Conservation (phyloP, 2,113 vertebrate species). For the Leucopternis melanops region DNA sequence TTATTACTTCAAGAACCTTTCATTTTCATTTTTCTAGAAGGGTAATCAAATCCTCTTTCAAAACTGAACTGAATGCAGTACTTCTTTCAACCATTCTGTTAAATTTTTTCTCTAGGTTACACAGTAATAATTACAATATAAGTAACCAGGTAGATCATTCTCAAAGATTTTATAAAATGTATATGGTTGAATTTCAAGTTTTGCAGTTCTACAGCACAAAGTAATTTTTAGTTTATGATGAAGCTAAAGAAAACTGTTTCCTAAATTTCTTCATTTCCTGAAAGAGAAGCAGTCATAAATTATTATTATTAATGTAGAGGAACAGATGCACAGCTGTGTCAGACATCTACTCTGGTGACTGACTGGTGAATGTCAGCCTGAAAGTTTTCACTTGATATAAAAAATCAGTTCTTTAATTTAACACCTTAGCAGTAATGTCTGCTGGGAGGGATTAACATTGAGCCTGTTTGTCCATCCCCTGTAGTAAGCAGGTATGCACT, state of each 20-base stretch:
- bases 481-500: background rate
- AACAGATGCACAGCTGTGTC: background rate
- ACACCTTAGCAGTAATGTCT: background rate
- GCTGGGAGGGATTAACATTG: background rate
- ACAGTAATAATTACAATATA: background rate
- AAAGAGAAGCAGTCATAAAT: background rate
- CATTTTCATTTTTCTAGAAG: background rate
- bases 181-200: background rate
- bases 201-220: background rate
- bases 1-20: background rate
- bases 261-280: constrained; percentile 19
- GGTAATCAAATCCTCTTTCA: background rate
- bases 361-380: background rate
- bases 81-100: background rate
- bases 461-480: background rate
- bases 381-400: background rate
- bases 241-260: background rate
- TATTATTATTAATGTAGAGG: background rate
- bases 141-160: background rate
- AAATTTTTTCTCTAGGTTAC: background rate
- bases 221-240: background rate
- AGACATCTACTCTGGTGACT: background rate
- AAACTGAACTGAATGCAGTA: background rate
- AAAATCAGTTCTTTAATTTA: background rate
- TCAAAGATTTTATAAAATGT: background rate